A percentile compares a stretch with the other conserved stretches of the same genome.
phyloP scores from a whole-genome alignment of 2,888 invertebrate species.

The Cosmia trapezina region DNA sequence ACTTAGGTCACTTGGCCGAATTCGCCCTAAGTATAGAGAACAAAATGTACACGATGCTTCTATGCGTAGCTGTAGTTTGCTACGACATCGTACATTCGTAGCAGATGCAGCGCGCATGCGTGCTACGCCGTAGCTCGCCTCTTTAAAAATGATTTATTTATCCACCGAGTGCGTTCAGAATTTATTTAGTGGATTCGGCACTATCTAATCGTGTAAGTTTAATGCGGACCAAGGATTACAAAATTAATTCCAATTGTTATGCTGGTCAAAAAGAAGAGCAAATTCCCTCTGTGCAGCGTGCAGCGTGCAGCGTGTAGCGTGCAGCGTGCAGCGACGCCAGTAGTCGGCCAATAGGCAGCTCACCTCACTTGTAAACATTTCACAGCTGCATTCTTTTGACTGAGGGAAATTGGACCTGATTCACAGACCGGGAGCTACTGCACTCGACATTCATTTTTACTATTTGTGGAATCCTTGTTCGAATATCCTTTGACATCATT shows the following conservation, averaged over 20 bases:
- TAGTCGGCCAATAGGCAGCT: background rate
- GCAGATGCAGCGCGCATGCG: background rate
- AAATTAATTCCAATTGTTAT: background rate
- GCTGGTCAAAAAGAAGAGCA: background rate
- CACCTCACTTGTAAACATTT: slow-evolving; percentile 8
- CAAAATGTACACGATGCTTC: background rate
- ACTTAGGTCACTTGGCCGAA: no score
- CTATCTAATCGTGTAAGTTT: background rate
- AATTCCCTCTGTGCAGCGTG: no score
- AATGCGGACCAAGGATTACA: background rate
- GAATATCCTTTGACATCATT: background rate
- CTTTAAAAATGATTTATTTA: background rate
- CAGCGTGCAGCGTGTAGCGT: no score
- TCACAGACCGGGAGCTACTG: background rate
- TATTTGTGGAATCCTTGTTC: background rate
- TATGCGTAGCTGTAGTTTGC: background rate
- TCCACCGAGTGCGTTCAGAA: background rate
- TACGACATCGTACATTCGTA: slow-evolving; percentile 14
- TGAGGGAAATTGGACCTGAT: background rate
- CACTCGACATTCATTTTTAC: background rate
- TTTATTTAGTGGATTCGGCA: background rate
- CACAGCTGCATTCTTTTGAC: background rate
- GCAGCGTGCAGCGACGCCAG: background rate
- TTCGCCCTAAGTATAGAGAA: background rate
- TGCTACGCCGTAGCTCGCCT: slow-evolving; percentile 8